Base-by-base conservation (phyloP, 2,888 invertebrate species). In the Bugula neritina region DNA sequence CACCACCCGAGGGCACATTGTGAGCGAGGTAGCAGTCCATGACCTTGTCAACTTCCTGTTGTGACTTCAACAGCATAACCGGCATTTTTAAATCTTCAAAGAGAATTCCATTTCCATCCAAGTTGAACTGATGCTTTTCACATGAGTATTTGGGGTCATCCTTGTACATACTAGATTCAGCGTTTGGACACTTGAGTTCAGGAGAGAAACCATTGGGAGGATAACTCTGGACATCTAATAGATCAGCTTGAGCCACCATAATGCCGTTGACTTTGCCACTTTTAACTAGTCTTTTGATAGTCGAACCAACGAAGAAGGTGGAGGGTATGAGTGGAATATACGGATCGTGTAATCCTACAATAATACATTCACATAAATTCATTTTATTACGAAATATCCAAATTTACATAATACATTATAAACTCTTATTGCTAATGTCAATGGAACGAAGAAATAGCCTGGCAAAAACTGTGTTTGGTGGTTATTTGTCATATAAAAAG, bases 81-180 rank as follows among this genome's bases (percentile, higher is more conserved):
- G 95, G 94, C 79, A 94, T 93, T n/a, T 90, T 90, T 80, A 93
- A 91, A 79, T 94, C 90, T 78, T 89, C 88, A 78, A 90, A 88
- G 77, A 94, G 83, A 21, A 95, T 84, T 0, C 90, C 89, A 21
- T 90, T 90, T 10, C 93, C 95, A 76, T 75, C 69, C 21, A 88
- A 88, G 86, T 96, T 96, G 95, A 95, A 96, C 0, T 75, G 71
- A 13, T 75, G 75, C 17, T 78, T 75, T 27, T 76, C 75, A 75
- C 84, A 84, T 63, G 76, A 73, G 75, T 79, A 80, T 1, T 77
- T 73, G 0, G 72, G 34, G 55, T 77, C 71, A 17, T 25, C 2
- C n/a, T 5, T 34, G 58, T 72, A 74, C 75, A 74, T 77, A 83
- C 86, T 88, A 73, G 90, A 90, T 78, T 88, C 88, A 79, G 89